A percentile compares a stretch with the other conserved stretches of the same genome.
Evolutionary conservation across 2,888 invertebrate species (phyloP).

Genomic region (Cetonia aurata): DNA sequence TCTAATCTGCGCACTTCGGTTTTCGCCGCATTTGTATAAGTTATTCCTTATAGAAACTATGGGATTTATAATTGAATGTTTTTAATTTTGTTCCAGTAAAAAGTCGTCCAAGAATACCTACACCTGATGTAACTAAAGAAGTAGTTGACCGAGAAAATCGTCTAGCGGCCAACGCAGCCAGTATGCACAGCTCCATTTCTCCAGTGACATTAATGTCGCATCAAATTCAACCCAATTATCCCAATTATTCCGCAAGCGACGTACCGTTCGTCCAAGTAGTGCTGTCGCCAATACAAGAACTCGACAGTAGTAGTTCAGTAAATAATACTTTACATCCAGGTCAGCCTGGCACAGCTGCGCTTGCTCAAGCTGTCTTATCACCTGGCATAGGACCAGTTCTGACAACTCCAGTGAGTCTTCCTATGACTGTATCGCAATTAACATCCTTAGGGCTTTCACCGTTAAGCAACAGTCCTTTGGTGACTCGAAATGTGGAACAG

Average conservation of each 20-base stretch:
- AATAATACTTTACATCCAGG: constrained; percentile 80
- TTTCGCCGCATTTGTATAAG: no score
- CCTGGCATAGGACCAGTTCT: constrained; percentile 70
- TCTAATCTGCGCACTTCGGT: no score
- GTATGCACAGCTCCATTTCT: constrained; percentile 63
- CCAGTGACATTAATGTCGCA: constrained; percentile 80
- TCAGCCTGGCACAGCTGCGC: constrained; percentile 80
- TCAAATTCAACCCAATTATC: constrained; percentile 67
- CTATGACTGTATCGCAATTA: constrained; percentile 74
- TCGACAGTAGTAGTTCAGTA: constrained; percentile 79
- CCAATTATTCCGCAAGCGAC: constrained; percentile 68
- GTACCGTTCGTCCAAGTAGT: constrained; percentile 83
- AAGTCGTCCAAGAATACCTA: constrained; percentile 89
- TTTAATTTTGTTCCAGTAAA: constrained; percentile 74
- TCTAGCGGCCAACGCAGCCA: constrained; percentile 65
- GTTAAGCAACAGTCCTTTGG: constrained; percentile 68
- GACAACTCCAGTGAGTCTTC: constrained; percentile 68
- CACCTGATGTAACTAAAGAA: constrained; percentile 89
- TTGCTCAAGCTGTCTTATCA: constrained; percentile 83
- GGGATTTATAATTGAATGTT: constrained; percentile 75
- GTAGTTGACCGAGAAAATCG: constrained; percentile 79
- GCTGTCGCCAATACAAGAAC: constrained; percentile 86
- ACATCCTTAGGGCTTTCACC: constrained; percentile 68
- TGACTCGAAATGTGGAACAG: constrained; percentile 55
- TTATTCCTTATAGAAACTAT: no score